Percentiles rank a stretch among this genome's conserved stretches.
phyloP scores from a whole-genome alignment of 1,140 invertebrate species.

The Scaptomyza pallida region DNA sequence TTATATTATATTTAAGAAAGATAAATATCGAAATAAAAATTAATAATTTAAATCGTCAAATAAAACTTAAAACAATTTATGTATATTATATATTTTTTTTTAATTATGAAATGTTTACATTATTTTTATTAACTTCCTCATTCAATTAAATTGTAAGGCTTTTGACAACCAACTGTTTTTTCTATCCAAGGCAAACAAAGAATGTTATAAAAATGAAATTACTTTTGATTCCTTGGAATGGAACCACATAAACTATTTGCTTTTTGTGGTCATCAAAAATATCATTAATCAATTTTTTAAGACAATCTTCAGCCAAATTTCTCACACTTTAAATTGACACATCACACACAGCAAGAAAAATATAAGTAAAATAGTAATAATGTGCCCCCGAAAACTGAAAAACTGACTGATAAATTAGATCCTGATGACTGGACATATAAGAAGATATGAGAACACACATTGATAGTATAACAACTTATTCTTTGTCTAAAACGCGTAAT shows the following conservation, averaged over 20 bases:
- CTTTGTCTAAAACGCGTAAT: conserved; percentile 15
- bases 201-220: neutral
- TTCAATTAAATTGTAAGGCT: too few species aligned
- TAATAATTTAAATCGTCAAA: too few species aligned
- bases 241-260: conserved; percentile 49
- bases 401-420: conserved; percentile 66
- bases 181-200: too few species aligned
- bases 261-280: conserved; percentile 46
- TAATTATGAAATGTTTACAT: too few species aligned
- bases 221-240: neutral
- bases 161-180: too few species aligned
- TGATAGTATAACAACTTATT: neutral
- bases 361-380: too few species aligned
- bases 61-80: too few species aligned
- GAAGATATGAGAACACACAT: conserved; percentile 1
- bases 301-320: conserved; percentile 58
- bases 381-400: too few species aligned
- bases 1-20: too few species aligned
- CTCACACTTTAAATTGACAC: conserved; percentile 80
- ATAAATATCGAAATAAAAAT: too few species aligned
- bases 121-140: too few species aligned
- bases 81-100: too few species aligned
- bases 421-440: conserved; percentile 74
- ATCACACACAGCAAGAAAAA: conserved; percentile 42
- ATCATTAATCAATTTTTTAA: conserved; percentile 58